Evolutionary conservation across 2,888 invertebrate genomes (phyloP).

Genomic region (Platynereis dumerilii): DNA sequence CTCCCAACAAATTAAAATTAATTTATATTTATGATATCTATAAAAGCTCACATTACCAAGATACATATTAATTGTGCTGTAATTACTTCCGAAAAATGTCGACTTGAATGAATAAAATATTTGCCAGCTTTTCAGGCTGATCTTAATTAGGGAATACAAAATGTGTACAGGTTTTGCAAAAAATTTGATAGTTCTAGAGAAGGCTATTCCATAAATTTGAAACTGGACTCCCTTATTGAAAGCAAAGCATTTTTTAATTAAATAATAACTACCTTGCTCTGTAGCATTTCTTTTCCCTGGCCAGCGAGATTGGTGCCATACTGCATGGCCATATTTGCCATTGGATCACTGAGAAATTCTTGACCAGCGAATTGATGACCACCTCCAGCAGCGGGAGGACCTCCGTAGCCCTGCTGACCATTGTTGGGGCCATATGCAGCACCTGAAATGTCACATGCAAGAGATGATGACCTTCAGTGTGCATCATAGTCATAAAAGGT

Average conservation of each 20-base stretch:
- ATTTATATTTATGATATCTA: too few relatives aligned
- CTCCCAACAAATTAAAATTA: too few relatives aligned
- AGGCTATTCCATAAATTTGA: too few relatives aligned
- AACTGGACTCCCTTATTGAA: too few relatives aligned
- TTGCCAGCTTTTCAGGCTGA: too few relatives aligned
- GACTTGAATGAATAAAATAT: too few relatives aligned
- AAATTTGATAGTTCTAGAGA: too few relatives aligned
- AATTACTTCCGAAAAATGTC: too few relatives aligned
- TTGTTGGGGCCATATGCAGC: conserved; percentile 6
- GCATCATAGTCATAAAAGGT: not conserved
- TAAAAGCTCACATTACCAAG: too few relatives aligned
- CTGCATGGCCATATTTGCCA: conserved; percentile 87
- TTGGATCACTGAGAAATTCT: conserved; percentile 70
- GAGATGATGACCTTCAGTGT: not conserved
- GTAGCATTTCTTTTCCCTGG: conserved; percentile 78
- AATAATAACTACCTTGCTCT: conserved; percentile 60
- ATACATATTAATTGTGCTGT: too few relatives aligned
- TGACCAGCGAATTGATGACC: conserved; percentile 55
- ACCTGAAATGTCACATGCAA: conserved; percentile 14
- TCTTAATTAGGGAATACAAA: too few relatives aligned
- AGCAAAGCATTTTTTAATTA: not conserved
- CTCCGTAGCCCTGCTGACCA: conserved; percentile 14
- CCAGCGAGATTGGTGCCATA: conserved; percentile 88
- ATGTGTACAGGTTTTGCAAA: too few relatives aligned
- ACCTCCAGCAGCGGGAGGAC: conserved; percentile 8